Conservation (phyloP, 2,113 vertebrate species). For the Arizona elegans region DNA sequence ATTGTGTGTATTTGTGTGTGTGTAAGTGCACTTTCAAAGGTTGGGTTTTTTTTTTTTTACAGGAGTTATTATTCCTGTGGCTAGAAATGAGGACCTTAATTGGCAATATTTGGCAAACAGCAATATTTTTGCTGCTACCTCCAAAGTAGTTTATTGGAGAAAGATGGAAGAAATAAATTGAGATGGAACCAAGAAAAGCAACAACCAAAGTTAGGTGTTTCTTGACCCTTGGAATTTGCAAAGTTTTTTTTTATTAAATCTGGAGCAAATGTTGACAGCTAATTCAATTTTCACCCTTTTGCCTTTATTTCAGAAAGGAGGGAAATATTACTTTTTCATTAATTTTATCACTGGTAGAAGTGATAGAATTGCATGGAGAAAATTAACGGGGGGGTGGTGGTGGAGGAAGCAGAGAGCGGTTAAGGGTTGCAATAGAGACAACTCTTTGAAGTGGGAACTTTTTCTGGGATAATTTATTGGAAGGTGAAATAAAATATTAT, state of each 20-base stretch:
- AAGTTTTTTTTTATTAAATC: constrained; percentile 51
- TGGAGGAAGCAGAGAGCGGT: constrained; percentile 26
- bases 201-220: not conserved
- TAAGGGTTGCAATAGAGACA: constrained; percentile 60
- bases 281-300: constrained; percentile 29
- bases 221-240: not conserved
- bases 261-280: constrained; percentile 39
- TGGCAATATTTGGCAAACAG: not conserved
- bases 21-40: not conserved
- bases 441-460: constrained; percentile 64
- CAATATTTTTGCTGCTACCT: not conserved
- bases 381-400: not conserved
- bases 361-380: constrained; percentile 48
- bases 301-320: constrained; percentile 13
- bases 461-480: constrained; percentile 70
- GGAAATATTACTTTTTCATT: constrained; percentile 71
- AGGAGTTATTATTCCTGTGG: not conserved
- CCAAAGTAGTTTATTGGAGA: not conserved
- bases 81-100: not conserved
- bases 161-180: not conserved
- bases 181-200: not conserved
- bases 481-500: constrained; percentile 67
- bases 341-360: constrained; percentile 54
- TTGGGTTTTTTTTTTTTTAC: not conserved
- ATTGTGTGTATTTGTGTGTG: not conserved